Percentiles rank a stretch among this genome's conserved stretches.
Evolutionary conservation across 2,888 invertebrate species (phyloP).

Genomic region (Meloe dianella): DNA sequence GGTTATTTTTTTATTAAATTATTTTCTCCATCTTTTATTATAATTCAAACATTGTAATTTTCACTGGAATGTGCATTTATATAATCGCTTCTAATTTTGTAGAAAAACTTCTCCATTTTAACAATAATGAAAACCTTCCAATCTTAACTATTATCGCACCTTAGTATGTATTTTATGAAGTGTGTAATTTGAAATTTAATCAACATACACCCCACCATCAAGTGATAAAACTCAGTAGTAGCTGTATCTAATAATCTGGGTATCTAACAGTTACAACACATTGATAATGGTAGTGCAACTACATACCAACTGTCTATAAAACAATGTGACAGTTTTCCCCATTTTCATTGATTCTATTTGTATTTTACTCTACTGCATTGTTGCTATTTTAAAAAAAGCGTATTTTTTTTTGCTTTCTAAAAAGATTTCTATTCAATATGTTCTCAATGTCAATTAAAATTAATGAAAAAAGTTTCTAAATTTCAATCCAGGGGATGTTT

Average conservation of each 20-base stretch:
- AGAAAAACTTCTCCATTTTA: not conserved
- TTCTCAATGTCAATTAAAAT: constrained; percentile 16
- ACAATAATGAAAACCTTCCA: not conserved
- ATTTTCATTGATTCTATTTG: not conserved
- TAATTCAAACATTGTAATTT: not conserved
- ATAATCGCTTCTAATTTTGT: not conserved
- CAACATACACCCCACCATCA: constrained; percentile 16
- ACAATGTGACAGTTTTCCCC: not conserved
- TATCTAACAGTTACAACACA: not conserved
- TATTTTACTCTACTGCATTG: not conserved
- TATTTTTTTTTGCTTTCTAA: not conserved
- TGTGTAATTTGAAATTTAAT: constrained; percentile 27
- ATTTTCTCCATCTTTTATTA: not conserved
- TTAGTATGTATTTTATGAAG: constrained; percentile 19
- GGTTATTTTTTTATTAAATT: no score
- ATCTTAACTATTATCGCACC: constrained; percentile 11
- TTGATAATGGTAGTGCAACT: not conserved
- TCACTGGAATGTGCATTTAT: not conserved
- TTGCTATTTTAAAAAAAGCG: not conserved
- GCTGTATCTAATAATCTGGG: not conserved
- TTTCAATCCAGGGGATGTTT: not conserved
- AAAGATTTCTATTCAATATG: not conserved
- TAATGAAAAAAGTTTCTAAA: constrained; percentile 19
- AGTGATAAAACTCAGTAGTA: not conserved
- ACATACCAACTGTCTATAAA: not conserved